Percentiles rank a stretch among this genome's conserved stretches.
phyloP scores from a whole-genome alignment of 2,797 vertebrate genomes.

The Alfaro cultratus region DNA sequence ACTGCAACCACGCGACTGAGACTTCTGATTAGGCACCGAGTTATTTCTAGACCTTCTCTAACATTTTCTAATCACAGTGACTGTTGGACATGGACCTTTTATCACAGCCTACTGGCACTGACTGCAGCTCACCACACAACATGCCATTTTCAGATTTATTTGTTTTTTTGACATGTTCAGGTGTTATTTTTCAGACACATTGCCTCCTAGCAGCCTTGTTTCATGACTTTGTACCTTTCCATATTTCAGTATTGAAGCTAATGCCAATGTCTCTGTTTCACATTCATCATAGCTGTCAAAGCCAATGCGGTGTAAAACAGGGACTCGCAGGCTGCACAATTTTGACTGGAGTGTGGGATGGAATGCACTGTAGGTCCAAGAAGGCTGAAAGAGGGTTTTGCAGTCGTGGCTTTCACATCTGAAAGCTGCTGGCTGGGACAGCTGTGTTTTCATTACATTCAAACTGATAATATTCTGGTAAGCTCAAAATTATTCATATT shows the following conservation, averaged over 20 bases:
- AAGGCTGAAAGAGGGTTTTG: constrained; percentile 49
- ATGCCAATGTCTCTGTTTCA: constrained; percentile 40
- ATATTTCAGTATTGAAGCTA: constrained; percentile 38
- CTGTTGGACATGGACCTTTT: constrained; percentile 24
- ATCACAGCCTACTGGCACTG: constrained; percentile 3
- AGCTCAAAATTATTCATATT: not conserved
- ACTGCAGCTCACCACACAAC: constrained; percentile 19
- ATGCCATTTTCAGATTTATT: constrained; percentile 26
- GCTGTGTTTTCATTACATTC: constrained; percentile 24
- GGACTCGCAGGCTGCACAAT: constrained; percentile 38
- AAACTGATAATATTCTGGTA: not conserved
- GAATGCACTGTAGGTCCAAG: constrained; percentile 54
- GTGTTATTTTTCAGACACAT: constrained; percentile 36
- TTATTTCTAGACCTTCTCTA: constrained; percentile 24
- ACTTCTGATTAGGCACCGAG: constrained; percentile 15
- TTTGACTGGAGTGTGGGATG: constrained; percentile 42
- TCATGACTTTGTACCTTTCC: constrained; percentile 44
- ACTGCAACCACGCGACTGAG: constrained; percentile 9
- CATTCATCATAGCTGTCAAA: constrained; percentile 72
- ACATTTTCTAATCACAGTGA: constrained; percentile 6
- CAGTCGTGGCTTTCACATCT: constrained; percentile 54
- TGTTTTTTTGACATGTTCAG: constrained; percentile 14
- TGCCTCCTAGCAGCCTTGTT: constrained; percentile 29
- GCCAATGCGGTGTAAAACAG: constrained; percentile 51
- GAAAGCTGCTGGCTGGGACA: constrained; percentile 45